Evolutionary conservation across 2,888 invertebrate species (phyloP).

Genomic region (Trissolcus brochymenae): DNA sequence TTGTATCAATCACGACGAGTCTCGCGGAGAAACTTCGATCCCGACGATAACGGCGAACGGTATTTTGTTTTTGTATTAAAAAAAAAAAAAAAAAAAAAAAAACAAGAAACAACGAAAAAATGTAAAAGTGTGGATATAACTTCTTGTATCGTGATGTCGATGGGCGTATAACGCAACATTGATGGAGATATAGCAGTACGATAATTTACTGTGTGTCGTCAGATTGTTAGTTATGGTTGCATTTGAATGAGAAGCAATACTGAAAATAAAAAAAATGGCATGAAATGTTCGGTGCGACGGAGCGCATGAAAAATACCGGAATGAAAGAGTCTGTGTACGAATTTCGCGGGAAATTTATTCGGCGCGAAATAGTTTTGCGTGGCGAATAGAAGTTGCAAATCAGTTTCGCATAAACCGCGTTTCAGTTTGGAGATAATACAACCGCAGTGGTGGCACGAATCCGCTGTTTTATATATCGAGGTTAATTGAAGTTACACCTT

Average conservation of each 20-base stretch:
- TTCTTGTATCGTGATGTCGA: constrained; percentile 4
- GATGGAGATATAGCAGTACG: constrained; percentile 9
- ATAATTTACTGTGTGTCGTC: constrained; percentile 23
- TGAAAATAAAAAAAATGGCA: constrained; percentile 9
- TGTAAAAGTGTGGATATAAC: neutral
- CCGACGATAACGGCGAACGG: too few species aligned
- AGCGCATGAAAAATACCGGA: constrained; percentile 11
- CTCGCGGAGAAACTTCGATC: too few species aligned
- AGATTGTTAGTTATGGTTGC: constrained; percentile 31
- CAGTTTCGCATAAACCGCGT: constrained; percentile 8
- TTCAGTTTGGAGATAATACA: neutral
- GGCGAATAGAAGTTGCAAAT: neutral
- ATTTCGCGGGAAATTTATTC: constrained; percentile 16
- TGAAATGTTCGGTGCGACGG: constrained; percentile 13
- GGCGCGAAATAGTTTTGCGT: constrained; percentile 14
- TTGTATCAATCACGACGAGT: too few species aligned
- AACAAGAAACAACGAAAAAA: neutral
- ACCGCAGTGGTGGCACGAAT: too few species aligned
- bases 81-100: constrained; percentile 15
- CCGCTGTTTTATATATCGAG: too few species aligned
- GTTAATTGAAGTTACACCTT: constrained; percentile 18
- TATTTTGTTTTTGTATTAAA: too few species aligned
- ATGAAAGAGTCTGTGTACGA: constrained; percentile 2
- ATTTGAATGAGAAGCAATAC: constrained; percentile 9
- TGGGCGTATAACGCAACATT: constrained; percentile 22